Percentiles rank a stretch among this genome's conserved stretches.
These are phyloP conservation scores for Ficedula albicollis DNA, from an alignment of 2,797 vertebrate species.

Conservation along the genomic window DNA sequence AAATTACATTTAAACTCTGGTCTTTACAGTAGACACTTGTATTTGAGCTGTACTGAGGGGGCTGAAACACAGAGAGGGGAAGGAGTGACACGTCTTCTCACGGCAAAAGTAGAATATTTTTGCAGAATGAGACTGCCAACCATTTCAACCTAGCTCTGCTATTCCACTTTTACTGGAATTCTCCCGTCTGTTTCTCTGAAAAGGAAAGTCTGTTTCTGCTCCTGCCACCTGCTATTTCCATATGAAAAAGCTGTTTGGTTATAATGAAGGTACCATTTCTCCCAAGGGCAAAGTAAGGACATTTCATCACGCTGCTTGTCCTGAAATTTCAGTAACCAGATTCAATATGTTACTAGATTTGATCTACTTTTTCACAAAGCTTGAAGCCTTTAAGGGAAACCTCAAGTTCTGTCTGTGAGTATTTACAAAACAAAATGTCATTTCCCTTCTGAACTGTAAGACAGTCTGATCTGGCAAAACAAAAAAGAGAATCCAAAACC, in stretches of 20 bases:
- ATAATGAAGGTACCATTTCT: conserved; percentile 6
- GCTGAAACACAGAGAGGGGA: background rate
- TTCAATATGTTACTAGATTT: background rate
- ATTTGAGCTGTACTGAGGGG: background rate
- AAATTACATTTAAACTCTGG: background rate
- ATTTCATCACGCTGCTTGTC: background rate
- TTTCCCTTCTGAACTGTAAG: background rate
- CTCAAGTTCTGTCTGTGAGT: background rate
- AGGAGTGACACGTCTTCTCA: background rate
- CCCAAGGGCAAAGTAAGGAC: conserved; percentile 52
- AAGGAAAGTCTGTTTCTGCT: conserved; percentile 45
- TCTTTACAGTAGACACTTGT: background rate
- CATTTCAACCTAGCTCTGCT: background rate
- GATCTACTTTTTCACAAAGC: background rate
- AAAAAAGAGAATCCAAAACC: background rate
- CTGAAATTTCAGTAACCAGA: background rate
- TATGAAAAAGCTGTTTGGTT: conserved; percentile 37
- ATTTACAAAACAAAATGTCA: conserved; percentile 33
- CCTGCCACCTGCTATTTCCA: conserved; percentile 59
- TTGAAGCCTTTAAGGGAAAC: background rate
- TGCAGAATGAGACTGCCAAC: background rate
- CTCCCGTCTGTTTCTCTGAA: conserved; percentile 45
- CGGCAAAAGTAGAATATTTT: background rate
- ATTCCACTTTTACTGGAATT: conserved; percentile 46
- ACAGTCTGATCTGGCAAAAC: background rate